Base-by-base conservation (phyloP, 2,113 vertebrate species). In the Acrocephalus arundinaceus region DNA sequence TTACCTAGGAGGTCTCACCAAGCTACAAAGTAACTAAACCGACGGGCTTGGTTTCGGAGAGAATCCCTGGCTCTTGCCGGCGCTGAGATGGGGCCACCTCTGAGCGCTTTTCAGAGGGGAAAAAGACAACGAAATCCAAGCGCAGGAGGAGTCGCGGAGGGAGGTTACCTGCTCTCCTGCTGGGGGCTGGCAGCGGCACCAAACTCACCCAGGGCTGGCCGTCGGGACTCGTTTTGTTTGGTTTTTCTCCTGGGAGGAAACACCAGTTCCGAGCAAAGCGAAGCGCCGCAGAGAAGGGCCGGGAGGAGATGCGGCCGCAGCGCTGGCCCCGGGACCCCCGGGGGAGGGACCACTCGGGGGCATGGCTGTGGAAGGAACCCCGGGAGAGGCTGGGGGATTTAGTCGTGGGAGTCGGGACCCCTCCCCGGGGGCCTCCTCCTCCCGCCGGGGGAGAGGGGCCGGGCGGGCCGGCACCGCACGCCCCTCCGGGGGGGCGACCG, bases 71-170 rank as follows among this genome's bases (percentile, higher is more conserved):
- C 37, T 43, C 13, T 9, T 20, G 41, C 37, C 6, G 41, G 31
- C 11, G 37, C 59, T 22, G 49, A 3, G 10, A 0, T 10, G 33
- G 13, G 13, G n/a, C 59, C 9, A 23, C 20, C n/a, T 45, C 55
- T 8, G n/a, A 70, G 83, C 6, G 1, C 33, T 73, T 95, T 77
- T 62, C 71, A 48, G 30, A 3, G 13, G 12, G 12, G 5, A 22
- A 41, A 43, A 67, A 67, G 21, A 77, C 41, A 94, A 96, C 94
- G 90, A 96, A 94, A 91, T 91, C 37, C 43, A 15, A 48, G 91
- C 14, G 16, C 17, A 2, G 41, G 30, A 45, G 63, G 17, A 22
- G 22, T 22, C 12, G 71, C 24, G 67, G 35, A 6, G 35, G 68
- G 18, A 17, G 8, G 27, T 80, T 83, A 89, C 93, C 92, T 79